A percentile compares a stretch with the other conserved stretches of the same genome.
These are phyloP conservation scores for Taxidea taxus DNA, from an alignment of 2,113 vertebrate species.

Conservation along the genomic window DNA sequence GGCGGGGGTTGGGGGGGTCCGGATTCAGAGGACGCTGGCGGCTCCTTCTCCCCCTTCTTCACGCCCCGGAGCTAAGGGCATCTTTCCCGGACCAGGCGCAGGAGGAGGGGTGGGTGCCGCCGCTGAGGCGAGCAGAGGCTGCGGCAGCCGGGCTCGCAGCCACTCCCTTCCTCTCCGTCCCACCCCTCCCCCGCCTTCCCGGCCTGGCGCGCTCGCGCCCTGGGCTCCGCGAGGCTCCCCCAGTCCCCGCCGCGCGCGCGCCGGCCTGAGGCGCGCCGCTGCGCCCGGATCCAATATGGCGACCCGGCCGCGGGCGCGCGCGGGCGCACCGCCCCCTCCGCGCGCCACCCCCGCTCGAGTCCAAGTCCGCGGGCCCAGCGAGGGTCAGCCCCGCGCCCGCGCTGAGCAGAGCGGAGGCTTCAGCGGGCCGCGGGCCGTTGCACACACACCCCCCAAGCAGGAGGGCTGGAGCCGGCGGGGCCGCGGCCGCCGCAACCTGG, in stretches of 20 bases:
- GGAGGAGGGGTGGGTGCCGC: slow-evolving; percentile 44
- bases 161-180: slow-evolving; percentile 71
- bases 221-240: slow-evolving; percentile 43
- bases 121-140: not conserved
- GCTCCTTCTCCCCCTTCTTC: slow-evolving; percentile 60
- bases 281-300: slow-evolving; percentile 80
- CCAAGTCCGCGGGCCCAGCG: not conserved
- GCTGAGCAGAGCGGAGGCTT: slow-evolving; percentile 36
- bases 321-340: slow-evolving; percentile 13
- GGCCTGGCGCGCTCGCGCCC: slow-evolving; percentile 66
- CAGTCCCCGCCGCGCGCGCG: slow-evolving; percentile 49
- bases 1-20: not conserved
- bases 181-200: slow-evolving; percentile 59
- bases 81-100: slow-evolving; percentile 67
- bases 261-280: slow-evolving; percentile 19
- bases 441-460: not conserved
- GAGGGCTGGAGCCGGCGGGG: not conserved
- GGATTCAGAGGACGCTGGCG: slow-evolving; percentile 50
- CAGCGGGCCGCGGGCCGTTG: slow-evolving; percentile 28
- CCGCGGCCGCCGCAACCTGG: slow-evolving; percentile 56
- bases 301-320: not conserved
- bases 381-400: not conserved
- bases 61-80: slow-evolving; percentile 75
- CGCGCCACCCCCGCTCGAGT: not conserved
- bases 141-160: slow-evolving; percentile 64